Base-by-base conservation (phyloP, 1,140 invertebrate genomes). In the Lasioglossum baleicum region DNA sequence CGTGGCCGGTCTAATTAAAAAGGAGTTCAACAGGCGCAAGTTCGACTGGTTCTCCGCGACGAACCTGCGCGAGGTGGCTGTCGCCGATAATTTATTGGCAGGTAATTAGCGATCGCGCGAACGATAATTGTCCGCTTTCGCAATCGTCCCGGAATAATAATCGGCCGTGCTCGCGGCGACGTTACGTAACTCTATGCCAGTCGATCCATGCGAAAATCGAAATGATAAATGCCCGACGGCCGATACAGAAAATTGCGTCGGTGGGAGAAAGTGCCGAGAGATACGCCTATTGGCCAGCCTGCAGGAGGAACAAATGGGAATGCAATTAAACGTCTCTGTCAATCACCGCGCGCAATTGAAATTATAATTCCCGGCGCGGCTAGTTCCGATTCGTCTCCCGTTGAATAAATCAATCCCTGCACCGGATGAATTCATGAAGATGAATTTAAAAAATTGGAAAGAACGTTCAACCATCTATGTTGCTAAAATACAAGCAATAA, bases 101-200 rank as follows among this genome's bases (percentile, higher is more conserved):
- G 65, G 74, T 76, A 76, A 76, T 78, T 84, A 85, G 76, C 84
- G 61, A 67, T 65, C n/a, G 53, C 48, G 73, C 66, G 56, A 84
- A 85, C 74, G 79, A 67, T 78, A 84, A 85, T 84, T 84, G 76
- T 48, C 42, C 61, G 74, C 56, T 81, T 69, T 76, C 74, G 74
- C 74, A 76, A 68, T 64, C 61, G 35, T 64, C 40, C 64, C 11
- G 61, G 42, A 74, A 64, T 65, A 63, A 74, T 74, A 58, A 74
- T 51, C 71, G 51, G 51, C 17, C 51, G 5, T 15, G 3, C 51
- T 15, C 15, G 13, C 31, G 15, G 31, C 31, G 20, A 7, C 61
- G 31, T 76, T 76, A 65, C 64, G 65, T 48, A 76, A 69, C 65
- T 6, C 26, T 13, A 13, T 48, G 44, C 10, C 44, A 10, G 44